Evolutionary conservation across 2,888 invertebrate species (phyloP).

Genomic region (Hetaerina titia): DNA sequence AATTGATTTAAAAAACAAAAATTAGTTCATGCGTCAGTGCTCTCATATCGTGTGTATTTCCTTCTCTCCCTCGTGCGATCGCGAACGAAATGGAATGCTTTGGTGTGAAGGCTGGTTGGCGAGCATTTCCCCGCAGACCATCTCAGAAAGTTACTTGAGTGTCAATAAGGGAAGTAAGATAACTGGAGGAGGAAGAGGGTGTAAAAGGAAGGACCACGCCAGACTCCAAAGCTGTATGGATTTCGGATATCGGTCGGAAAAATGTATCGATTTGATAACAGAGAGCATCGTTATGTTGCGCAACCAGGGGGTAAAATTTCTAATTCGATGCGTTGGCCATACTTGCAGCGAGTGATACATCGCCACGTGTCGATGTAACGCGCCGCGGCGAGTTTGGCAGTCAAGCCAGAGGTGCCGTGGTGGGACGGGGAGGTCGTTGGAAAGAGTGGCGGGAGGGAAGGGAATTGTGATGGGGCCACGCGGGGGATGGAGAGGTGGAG

Average conservation of each 20-base stretch:
- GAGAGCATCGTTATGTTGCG: neutral
- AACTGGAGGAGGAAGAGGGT: no score
- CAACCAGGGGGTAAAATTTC: neutral
- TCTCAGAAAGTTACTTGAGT: no score
- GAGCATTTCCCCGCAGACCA: no score
- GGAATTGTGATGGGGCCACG: no score
- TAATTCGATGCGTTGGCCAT: neutral
- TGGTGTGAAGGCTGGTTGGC: no score
- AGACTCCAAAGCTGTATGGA: neutral
- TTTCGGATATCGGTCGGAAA: constrained; percentile 9
- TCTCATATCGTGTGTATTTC: no score
- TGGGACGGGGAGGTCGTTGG: neutral
- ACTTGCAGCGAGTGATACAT: neutral
- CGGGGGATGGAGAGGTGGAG: neutral
- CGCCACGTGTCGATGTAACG: neutral
- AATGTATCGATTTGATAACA: neutral
- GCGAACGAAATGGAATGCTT: no score
- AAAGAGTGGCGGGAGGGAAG: neutral
- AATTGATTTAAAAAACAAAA: no score
- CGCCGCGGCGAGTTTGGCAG: neutral
- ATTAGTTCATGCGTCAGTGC: no score
- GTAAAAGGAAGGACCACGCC: neutral
- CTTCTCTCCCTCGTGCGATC: no score
- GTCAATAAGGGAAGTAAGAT: no score
- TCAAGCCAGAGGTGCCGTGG: neutral